These are phyloP conservation scores for Gymnocheta viridis DNA, from an alignment of 2,888 invertebrate species.

Conservation along the genomic window DNA sequence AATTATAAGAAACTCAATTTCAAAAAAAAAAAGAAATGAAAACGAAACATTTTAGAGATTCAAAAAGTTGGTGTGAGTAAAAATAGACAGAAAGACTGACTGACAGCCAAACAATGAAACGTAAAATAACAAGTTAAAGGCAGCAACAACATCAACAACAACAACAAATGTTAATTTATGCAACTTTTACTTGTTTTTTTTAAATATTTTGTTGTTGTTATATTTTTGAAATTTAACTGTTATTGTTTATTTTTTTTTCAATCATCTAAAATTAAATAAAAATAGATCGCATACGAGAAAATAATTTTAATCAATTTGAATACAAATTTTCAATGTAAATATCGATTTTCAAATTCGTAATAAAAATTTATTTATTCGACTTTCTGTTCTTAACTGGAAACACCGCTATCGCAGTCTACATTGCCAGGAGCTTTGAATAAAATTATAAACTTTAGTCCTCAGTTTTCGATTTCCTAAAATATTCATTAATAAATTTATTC, in stretches of 20 bases:
- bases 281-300: constrained; percentile 6
- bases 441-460: too few relatives aligned
- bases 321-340: background rate
- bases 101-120: background rate
- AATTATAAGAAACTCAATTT: constrained; percentile 49
- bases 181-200: constrained; percentile 64
- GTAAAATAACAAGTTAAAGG: constrained; percentile 36
- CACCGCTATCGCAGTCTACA: too few relatives aligned
- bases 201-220: too few relatives aligned
- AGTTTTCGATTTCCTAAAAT: too few relatives aligned
- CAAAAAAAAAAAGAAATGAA: constrained; percentile 46
- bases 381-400: too few relatives aligned
- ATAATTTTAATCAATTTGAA: background rate
- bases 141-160: constrained; percentile 5
- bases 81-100: constrained; percentile 23
- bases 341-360: background rate
- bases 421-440: background rate
- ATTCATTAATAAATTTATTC: too few relatives aligned
- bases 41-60: constrained; percentile 47
- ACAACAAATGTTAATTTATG: constrained; percentile 65
- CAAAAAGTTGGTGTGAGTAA: constrained; percentile 12
- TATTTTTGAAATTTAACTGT: background rate
- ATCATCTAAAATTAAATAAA: constrained; percentile 6
- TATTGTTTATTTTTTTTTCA: background rate
- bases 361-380: background rate